Base-by-base conservation (phyloP, 2,888 invertebrate genomes). In the Eupithecia tripunctaria region DNA sequence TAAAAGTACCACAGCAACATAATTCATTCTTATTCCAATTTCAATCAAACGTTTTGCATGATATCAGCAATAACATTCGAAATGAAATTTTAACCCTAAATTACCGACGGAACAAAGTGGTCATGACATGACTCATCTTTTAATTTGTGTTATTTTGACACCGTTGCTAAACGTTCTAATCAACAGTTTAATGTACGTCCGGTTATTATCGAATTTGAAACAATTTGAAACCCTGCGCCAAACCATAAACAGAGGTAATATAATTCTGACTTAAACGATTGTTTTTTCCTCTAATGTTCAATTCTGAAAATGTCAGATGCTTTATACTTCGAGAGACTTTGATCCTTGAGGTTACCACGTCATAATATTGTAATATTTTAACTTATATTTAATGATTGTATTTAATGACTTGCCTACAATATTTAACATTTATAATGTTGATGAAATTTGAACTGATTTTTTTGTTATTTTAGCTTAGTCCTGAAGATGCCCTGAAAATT, bases 191-290 rank as follows among this genome's bases (percentile, higher is more conserved):
- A 72, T 56, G 47, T 64, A 62, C 60, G 73, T 63, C 68, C 72
- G 71, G 73, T 73, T 70, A 76, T 78, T 76, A 79, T 73, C 75
- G 72, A 68, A 76, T 80, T 75, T 74, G 74, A 76, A 78, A 75
- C 74, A 68, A 76, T 80, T 75, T 74, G 74, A 76, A 78, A 75
- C 74, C 74, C 74, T 71, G 76, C 74, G 74, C 73, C 75, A 73
- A 76, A 70, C 75, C 70, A 64, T 64, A 38, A 64, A 38, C 6
- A 6, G 72, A 76, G 14, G 29, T 56, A 56, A 74, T 66, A 73
- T 63, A 32, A 21, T 67, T 69, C 38, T 68, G 51, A 32, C 59
- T 56, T 68, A 56, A 64, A 68, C 64, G 51, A 56, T 68, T 60
- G 43, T 68, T 68, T 68, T 72, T 72, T 72, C 59, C 72, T 69